Base-by-base conservation (phyloP, 1,140 invertebrate genomes). In the Teleopsis dalmanni region DNA sequence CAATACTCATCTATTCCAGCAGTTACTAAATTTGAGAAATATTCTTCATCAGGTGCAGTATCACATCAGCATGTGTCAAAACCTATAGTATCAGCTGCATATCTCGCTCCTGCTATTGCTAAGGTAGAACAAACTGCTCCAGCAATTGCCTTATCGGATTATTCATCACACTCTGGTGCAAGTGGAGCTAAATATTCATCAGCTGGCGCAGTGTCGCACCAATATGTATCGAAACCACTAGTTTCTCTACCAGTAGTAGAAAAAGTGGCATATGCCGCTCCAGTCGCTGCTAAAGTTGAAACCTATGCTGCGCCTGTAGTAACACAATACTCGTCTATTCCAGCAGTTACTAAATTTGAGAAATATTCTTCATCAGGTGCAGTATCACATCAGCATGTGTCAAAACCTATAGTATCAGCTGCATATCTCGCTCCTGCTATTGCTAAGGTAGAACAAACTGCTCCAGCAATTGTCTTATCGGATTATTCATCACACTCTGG, bases 31-130 rank as follows among this genome's bases (percentile, higher is more conserved):
- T n/a, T n/a, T 40, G 23, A 16, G 10, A 19, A 22, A 3, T 35
- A 36, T 21, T 40, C 11, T 22, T 50, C 53, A 1, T 41, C 51
- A 1, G 62, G 60, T 21, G 59, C 53, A 0, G 40, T 65, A 4
- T 66, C 62, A 2, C 63, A 66, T 54, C 63, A 66, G 23, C 57
- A 62, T 25, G 52, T 65, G 0, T 60, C 62, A 3, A 57, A 59
- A 27, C 60, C 62, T 2, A 41, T 49, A 26, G 23, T 27, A 42
- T 16, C 59, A 5, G 43, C 46, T 3, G 43, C 50, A 7, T 40
- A 45, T 38, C 29, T 46, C 44, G 45, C 47, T 35, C 48, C 48
- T 18, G 41, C 47, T 7, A 18, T 50, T 25, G 41, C 51, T 10
- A 31, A 47, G 3, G 8, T 49, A 5, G 26, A 26, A 16, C n/a